Percentiles rank a stretch among this genome's conserved stretches.
phyloP scores from a whole-genome alignment of 2,113 vertebrate genomes.

The Cottus gobio region DNA sequence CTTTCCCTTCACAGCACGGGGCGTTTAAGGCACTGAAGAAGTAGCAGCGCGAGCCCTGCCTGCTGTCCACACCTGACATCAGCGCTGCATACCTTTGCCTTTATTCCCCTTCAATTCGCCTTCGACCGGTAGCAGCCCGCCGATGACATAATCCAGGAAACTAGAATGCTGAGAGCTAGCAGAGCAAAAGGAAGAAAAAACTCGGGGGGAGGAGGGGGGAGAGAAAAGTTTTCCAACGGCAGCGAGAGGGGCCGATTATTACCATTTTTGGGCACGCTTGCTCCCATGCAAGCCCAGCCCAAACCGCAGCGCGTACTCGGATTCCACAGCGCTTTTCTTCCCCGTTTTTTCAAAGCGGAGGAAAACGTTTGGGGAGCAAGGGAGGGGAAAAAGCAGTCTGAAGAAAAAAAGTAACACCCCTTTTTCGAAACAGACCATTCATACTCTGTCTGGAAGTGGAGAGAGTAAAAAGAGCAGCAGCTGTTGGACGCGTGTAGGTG shows the following conservation, averaged over 20 bases:
- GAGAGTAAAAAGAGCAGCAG: constrained; percentile 18
- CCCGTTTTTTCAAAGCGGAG: constrained; percentile 54
- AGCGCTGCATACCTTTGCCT: constrained; percentile 45
- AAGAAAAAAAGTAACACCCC: constrained; percentile 30
- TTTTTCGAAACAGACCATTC: constrained; percentile 59
- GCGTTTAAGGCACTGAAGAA: background rate
- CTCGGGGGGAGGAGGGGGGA: constrained; percentile 14
- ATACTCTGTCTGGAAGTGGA: constrained; percentile 22
- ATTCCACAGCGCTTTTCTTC: constrained; percentile 78
- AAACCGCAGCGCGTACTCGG: constrained; percentile 82
- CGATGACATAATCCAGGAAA: constrained; percentile 84
- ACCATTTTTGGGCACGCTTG: constrained; percentile 88
- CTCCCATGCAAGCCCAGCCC: constrained; percentile 84
- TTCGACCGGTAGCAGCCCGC: constrained; percentile 74
- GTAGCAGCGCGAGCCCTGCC: constrained; percentile 2
- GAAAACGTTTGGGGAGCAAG: constrained; percentile 56
- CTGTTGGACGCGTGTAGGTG: constrained; percentile 42
- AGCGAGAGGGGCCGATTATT: constrained; percentile 85
- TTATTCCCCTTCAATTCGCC: constrained; percentile 22
- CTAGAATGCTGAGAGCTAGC: constrained; percentile 63
- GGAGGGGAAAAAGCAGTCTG: background rate
- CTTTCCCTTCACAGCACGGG: background rate
- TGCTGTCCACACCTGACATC: constrained; percentile 58
- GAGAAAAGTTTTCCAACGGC: constrained; percentile 82
- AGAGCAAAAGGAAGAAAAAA: constrained; percentile 67